Evolutionary conservation across 2,113 vertebrate species (phyloP).

Genomic region (Nannospalax galili): DNA sequence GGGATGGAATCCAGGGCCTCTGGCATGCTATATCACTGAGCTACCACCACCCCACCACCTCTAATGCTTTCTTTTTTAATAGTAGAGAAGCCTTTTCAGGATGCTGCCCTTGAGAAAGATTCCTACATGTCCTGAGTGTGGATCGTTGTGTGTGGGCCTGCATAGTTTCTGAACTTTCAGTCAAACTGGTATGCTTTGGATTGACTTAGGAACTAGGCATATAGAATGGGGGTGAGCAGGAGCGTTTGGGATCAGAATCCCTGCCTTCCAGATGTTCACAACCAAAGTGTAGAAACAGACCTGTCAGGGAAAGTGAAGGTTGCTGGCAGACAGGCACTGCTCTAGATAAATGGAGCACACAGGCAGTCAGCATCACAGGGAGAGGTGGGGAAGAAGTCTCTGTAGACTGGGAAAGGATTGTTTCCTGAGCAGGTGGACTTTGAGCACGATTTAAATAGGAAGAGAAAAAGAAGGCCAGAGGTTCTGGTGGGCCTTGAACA

Average conservation of each 20-base stretch:
- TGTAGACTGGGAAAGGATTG: neutral
- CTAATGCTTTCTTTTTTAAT: too few species aligned
- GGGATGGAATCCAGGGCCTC: neutral
- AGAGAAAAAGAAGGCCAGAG: neutral
- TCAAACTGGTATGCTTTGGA: neutral
- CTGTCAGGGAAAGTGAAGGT: neutral
- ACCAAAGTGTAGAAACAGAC: neutral
- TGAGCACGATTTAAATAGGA: neutral
- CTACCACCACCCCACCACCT: neutral
- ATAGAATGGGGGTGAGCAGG: neutral
- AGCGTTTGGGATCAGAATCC: neutral
- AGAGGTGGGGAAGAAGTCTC: neutral
- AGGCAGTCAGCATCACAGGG: too few species aligned
- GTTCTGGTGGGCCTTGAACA: neutral
- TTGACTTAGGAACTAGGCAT: too few species aligned
- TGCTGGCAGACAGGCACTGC: rapidly evolving
- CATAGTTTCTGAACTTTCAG: neutral
- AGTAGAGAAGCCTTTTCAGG: neutral
- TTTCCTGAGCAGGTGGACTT: neutral
- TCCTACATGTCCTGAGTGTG: neutral
- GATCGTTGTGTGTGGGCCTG: neutral
- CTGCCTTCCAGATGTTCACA: neutral
- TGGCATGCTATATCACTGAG: neutral
- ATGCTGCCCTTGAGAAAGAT: neutral
- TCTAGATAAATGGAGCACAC: neutral